phyloP scores from a whole-genome alignment of 1,140 invertebrate species.

The Andricus grossulariae region DNA sequence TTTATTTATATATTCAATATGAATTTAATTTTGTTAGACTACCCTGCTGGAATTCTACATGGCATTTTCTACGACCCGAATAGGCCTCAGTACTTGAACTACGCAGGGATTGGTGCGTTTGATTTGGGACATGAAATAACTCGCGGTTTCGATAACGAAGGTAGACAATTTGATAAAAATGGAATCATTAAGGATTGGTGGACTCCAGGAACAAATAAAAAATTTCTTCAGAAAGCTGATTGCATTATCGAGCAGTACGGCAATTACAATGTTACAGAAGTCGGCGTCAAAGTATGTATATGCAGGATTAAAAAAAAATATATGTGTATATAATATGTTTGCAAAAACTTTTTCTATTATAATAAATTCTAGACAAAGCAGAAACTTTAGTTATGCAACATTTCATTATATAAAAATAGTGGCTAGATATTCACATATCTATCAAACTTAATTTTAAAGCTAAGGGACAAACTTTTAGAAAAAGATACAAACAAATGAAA shows the following conservation, averaged over 20 bases:
- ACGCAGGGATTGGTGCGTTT: conserved; percentile 82
- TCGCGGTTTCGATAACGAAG: conserved; percentile 80
- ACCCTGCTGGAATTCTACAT: conserved; percentile 78
- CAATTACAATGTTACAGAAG: conserved; percentile 60
- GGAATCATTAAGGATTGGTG: conserved; percentile 83
- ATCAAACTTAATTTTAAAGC: too few relatives aligned
- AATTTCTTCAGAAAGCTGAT: conserved; percentile 78
- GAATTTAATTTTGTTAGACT: conserved; percentile 82
- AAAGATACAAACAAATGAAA: too few relatives aligned
- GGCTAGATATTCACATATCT: too few relatives aligned
- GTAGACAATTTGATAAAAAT: conserved; percentile 80
- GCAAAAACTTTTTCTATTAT: too few relatives aligned
- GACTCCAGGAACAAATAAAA: conserved; percentile 77
- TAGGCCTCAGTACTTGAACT: conserved; percentile 72
- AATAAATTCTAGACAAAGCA: too few relatives aligned
- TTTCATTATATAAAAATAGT: too few relatives aligned
- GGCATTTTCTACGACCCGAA: conserved; percentile 83
- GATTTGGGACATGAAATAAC: conserved; percentile 81
- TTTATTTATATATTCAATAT: too few relatives aligned
- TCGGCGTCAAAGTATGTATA: conserved; percentile 75
- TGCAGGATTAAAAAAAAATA: not conserved
- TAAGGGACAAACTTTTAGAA: too few relatives aligned
- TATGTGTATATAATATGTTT: too few relatives aligned
- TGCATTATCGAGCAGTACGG: conserved; percentile 84
- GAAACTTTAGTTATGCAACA: too few relatives aligned